Base-by-base conservation (phyloP, 2,888 invertebrate genomes). In the Portevinia maculata region DNA sequence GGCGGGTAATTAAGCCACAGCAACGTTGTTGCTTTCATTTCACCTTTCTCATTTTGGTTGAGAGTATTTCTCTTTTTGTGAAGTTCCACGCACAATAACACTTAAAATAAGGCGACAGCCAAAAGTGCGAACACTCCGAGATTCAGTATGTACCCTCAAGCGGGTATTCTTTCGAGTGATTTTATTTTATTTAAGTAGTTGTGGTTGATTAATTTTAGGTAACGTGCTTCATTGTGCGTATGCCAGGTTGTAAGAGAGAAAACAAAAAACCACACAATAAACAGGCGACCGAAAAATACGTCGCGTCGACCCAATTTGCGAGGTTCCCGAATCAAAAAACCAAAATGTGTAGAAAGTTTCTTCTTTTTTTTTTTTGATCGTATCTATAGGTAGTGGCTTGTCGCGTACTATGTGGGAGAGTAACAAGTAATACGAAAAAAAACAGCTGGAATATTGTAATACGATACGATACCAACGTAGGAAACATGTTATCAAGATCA, bases 191-290 rank as follows among this genome's bases (percentile, higher is more conserved):
- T 30, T 55, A 21, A 59, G 37, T 44, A 30, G 62, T 39, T 64
- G 79, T 24, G 67, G 60, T 67, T 67, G 53, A 67, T 74, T 65
- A 55, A 57, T 79, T 79, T 79, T 67, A 48, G 55, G 74, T 79
- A 74, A 79, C 79, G 74, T 79, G 79, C 41, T 8, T 34, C 62
- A 74, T 79, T 48, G 67, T 41, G 67, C 30, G 55, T 65, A 59
- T 5, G 50, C 57, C 48, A 39, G 21, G 60, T 28, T 48, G 19
- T 46, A 13, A 17, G 46, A 55, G 52, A 53, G 48, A 46, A 62
- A 46, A 57, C 57, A 24, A 7, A 6, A 30, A 34, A 53, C n/a
- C 17, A 59, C n/a, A 15, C 5, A 9, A 65, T 7, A 17, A 32
- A 73, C n/a, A 24, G 24, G 24, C 24, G 24, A 24, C 24, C 24